Percentiles rank a stretch among this genome's conserved stretches.
These are phyloP conservation scores for Prosopocoilus inquinatus DNA, from an alignment of 2,888 invertebrate species.

Conservation along the genomic window DNA sequence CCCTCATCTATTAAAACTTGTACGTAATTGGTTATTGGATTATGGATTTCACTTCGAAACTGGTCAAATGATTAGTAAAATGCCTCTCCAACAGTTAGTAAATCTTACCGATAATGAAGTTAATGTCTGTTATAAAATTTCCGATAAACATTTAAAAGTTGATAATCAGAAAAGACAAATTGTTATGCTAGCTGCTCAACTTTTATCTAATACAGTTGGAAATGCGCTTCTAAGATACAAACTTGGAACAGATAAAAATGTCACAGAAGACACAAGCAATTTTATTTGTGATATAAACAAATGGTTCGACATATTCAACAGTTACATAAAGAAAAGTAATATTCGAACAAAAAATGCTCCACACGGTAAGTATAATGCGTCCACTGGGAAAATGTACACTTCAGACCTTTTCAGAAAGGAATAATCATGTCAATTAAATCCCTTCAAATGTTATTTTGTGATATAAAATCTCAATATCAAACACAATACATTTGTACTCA, in stretches of 20 bases:
- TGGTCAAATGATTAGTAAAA: conserved; percentile 3
- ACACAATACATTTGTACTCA: background rate
- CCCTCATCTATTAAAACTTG: conserved; percentile 13
- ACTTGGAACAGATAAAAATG: conserved; percentile 2
- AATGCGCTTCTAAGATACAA: conserved; percentile 4
- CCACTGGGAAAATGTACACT: background rate
- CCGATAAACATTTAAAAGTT: conserved; percentile 3
- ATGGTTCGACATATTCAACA: conserved; percentile 8
- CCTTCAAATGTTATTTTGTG: background rate
- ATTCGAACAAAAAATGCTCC: too few relatives aligned
- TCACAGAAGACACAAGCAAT: background rate
- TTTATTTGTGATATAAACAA: conserved; percentile 3
- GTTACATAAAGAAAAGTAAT: conserved; percentile 2
- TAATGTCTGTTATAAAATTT: background rate
- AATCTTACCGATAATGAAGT: conserved; percentile 3
- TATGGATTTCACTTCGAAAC: background rate
- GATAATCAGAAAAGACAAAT: conserved; percentile 5
- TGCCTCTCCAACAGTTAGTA: conserved; percentile 1
- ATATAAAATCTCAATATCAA: background rate
- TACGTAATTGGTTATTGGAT: conserved; percentile 7
- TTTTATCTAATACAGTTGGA: conserved; percentile 5
- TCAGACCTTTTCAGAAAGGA: background rate
- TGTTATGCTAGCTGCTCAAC: conserved; percentile 4
- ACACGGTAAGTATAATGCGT: too few relatives aligned
- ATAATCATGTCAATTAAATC: background rate